phyloP scores from a whole-genome alignment of 1,140 invertebrate genomes.

The Micrasema minimum region DNA sequence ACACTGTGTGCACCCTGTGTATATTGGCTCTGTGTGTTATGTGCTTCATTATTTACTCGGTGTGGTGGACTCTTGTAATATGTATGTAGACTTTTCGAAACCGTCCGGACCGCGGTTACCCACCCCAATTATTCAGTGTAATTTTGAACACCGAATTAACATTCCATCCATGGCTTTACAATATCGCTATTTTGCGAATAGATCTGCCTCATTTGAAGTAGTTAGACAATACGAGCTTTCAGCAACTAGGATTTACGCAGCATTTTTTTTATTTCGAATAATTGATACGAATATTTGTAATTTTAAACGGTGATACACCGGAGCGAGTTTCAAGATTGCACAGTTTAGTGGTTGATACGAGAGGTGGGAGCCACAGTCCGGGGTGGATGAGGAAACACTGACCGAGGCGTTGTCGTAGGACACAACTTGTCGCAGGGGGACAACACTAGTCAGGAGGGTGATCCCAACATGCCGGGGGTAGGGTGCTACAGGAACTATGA shows the following conservation, averaged over 20 bases:
- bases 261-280: slow-evolving; percentile 13
- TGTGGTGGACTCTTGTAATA: slow-evolving; percentile 49
- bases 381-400: slow-evolving; percentile 61
- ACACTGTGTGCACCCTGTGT: slow-evolving; percentile 54
- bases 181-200: slow-evolving; percentile 42
- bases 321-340: slow-evolving; percentile 53
- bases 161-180: slow-evolving; percentile 49
- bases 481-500: slow-evolving; percentile 90
- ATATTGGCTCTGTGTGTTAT: slow-evolving; percentile 53
- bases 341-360: slow-evolving; percentile 45
- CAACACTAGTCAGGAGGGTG: slow-evolving; percentile 86
- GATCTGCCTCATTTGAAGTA: slow-evolving; percentile 40
- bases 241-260: slow-evolving; percentile 26
- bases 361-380: slow-evolving; percentile 47
- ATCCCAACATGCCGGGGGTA: slow-evolving; percentile 72
- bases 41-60: slow-evolving; percentile 50
- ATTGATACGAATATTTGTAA: slow-evolving; percentile 22
- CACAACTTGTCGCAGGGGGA: slow-evolving; percentile 91
- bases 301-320: slow-evolving; percentile 21
- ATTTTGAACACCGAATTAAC: slow-evolving; percentile 50
- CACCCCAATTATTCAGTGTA: slow-evolving; percentile 51
- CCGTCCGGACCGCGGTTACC: slow-evolving; percentile 50
- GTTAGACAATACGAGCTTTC: slow-evolving; percentile 45
- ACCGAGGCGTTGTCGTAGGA: slow-evolving; percentile 73
- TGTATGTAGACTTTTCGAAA: slow-evolving; percentile 51